Evolutionary conservation across 2,797 vertebrate genomes (phyloP).

Genomic region (Leucoraja ocellata): DNA sequence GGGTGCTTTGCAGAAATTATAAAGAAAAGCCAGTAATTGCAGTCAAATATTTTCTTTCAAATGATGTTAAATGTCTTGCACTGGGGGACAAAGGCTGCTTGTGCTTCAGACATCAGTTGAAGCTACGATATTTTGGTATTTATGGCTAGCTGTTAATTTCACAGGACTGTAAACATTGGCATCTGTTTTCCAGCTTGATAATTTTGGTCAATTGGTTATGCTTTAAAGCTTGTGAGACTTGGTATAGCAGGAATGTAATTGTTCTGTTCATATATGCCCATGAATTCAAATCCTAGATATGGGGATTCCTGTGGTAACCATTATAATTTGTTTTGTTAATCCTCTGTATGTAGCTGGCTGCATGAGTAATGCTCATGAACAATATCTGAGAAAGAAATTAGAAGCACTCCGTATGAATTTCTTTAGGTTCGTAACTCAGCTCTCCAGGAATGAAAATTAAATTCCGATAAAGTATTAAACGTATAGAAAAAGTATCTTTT

Average conservation of each 20-base stretch:
- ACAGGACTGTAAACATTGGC: neutral
- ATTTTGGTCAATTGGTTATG: neutral
- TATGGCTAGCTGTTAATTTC: neutral
- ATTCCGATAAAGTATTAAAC: neutral
- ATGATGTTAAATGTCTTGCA: neutral
- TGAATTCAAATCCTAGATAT: neutral
- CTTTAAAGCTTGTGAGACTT: slow-evolving; percentile 7
- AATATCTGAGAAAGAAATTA: neutral
- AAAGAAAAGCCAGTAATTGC: neutral
- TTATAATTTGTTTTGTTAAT: slow-evolving; percentile 23
- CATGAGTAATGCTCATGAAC: neutral
- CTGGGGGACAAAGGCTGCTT: neutral
- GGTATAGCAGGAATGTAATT: slow-evolving; percentile 11
- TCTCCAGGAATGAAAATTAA: slow-evolving; percentile 9
- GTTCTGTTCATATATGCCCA: neutral
- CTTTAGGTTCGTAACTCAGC: neutral
- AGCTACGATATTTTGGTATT: neutral
- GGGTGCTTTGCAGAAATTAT: neutral
- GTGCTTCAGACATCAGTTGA: neutral
- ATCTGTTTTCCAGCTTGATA: neutral
- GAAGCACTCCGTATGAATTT: slow-evolving; percentile 2
- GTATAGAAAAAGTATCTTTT: neutral
- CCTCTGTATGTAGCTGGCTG: slow-evolving; percentile 15
- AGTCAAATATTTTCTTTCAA: neutral
- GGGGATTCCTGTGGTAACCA: neutral